phyloP scores from a whole-genome alignment of 2,797 vertebrate species.

The Pangasius krempfi region DNA sequence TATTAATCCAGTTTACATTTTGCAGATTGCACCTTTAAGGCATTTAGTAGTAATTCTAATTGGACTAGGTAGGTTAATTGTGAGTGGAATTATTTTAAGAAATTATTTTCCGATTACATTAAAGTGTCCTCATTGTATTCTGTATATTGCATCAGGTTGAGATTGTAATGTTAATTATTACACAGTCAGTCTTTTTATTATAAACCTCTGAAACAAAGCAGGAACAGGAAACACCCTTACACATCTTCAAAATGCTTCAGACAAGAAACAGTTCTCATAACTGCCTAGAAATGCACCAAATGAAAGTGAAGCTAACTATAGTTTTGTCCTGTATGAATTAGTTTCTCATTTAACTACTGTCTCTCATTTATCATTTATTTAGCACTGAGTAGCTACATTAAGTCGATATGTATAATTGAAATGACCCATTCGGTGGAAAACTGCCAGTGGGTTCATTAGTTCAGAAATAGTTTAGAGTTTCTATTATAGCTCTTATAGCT shows the following conservation, averaged over 20 bases:
- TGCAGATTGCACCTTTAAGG: not conserved
- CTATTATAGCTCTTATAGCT: not conserved
- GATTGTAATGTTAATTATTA: not conserved
- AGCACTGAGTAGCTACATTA: conserved; percentile 17
- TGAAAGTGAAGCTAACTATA: not conserved
- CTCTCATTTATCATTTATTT: conserved; percentile 35
- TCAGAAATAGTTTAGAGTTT: conserved; percentile 18
- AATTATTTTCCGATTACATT: not conserved
- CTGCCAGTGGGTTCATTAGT: conserved; percentile 23
- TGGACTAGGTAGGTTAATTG: not conserved
- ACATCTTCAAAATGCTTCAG: not conserved
- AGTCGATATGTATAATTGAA: conserved; percentile 26
- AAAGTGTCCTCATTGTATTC: not conserved
- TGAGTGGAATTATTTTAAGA: not conserved
- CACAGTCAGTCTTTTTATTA: not conserved
- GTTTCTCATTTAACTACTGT: conserved; percentile 10
- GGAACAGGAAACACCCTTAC: not conserved
- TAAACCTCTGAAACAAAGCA: not conserved
- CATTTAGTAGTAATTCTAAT: not conserved
- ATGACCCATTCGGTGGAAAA: conserved; percentile 28
- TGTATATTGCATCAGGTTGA: not conserved
- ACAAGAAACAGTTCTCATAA: not conserved
- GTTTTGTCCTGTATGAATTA: not conserved
- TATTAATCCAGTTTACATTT: not conserved
- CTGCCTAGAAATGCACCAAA: not conserved